These are phyloP conservation scores for Megalonaias nervosa DNA, from an alignment of 1,140 invertebrate genomes.

Conservation along the genomic window DNA sequence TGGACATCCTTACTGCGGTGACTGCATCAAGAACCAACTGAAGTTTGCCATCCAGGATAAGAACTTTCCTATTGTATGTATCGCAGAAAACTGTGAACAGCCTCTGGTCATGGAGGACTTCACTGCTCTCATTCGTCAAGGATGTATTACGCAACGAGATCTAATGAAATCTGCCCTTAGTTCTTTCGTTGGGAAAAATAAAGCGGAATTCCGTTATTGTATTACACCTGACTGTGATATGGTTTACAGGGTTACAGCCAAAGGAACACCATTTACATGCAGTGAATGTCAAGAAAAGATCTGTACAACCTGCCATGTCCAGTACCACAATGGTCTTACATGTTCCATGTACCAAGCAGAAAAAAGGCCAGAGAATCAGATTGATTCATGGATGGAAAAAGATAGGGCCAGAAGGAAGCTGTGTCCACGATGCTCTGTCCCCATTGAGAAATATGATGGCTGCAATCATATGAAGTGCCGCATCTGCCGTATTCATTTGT, in stretches of 20 bases:
- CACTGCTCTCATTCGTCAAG: constrained; percentile 20
- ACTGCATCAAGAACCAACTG: constrained; percentile 50
- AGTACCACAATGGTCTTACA: constrained; percentile 55
- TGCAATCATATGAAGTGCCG: constrained; percentile 55
- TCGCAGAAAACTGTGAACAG: constrained; percentile 43
- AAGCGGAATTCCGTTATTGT: constrained; percentile 49
- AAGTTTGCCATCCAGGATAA: constrained; percentile 29
- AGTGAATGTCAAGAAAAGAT: constrained; percentile 43
- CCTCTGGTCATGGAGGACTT: constrained; percentile 50
- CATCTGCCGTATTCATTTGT: constrained; percentile 47
- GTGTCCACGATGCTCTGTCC: constrained; percentile 52
- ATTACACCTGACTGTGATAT: constrained; percentile 57
- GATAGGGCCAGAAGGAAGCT: constrained; percentile 39
- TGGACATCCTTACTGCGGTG: constrained; percentile 62
- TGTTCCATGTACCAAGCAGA: constrained; percentile 48
- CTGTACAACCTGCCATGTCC: constrained; percentile 51
- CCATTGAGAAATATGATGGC: constrained; percentile 56
- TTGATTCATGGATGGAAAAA: constrained; percentile 37
- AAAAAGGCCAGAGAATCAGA: constrained; percentile 11
- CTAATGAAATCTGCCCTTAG: constrained; percentile 39
- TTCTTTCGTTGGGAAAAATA: constrained; percentile 39
- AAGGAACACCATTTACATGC: constrained; percentile 45
- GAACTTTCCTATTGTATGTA: constrained; percentile 54
- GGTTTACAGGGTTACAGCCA: constrained; percentile 47
- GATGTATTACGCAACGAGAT: constrained; percentile 20